Percentiles rank a stretch among this genome's conserved stretches.
These are phyloP conservation scores for Morpho helenor DNA, from an alignment of 2,888 invertebrate species.

Conservation along the genomic window DNA sequence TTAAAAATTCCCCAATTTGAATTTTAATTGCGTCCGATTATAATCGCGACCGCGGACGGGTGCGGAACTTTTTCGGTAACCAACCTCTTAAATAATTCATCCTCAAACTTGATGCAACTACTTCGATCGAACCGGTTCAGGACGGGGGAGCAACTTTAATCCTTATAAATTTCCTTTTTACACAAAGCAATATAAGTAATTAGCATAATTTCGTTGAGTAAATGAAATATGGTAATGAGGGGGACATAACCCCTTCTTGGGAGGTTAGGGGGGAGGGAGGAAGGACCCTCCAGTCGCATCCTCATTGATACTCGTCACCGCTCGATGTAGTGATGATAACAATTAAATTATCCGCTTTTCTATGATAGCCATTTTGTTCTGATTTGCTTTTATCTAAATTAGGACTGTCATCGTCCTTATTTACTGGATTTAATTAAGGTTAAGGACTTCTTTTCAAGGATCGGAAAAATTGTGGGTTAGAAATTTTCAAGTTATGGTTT, in stretches of 20 bases:
- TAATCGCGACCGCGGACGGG: conserved; percentile 69
- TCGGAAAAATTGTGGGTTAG: too few species aligned
- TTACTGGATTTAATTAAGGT: too few species aligned
- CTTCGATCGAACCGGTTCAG: conserved; percentile 47
- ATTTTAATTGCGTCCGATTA: conserved; percentile 78
- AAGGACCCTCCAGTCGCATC: conserved; percentile 71
- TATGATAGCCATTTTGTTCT: conserved; percentile 65
- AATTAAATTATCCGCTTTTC: conserved; percentile 73
- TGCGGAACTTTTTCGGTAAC: conserved; percentile 43
- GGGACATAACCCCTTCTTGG: conserved; percentile 66
- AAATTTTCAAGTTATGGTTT: too few species aligned
- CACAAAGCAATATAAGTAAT: conserved; percentile 80
- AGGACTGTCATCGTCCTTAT: too few species aligned
- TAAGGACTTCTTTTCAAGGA: too few species aligned
- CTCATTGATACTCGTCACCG: conserved; percentile 71
- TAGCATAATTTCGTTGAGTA: conserved; percentile 80
- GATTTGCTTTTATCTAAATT: conserved; percentile 42
- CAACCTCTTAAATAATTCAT: conserved; percentile 69
- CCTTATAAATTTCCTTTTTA: conserved; percentile 80
- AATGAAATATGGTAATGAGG: conserved; percentile 80
- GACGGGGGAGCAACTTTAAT: conserved; percentile 70
- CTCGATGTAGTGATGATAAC: conserved; percentile 76
- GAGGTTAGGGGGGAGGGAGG: conserved; percentile 48
- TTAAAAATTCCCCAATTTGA: conserved; percentile 77
- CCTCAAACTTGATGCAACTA: conserved; percentile 57